Evolutionary conservation across 1,140 invertebrate genomes (phyloP), one percentile per base, ranked within the genome.

Genomic region (Drosophila busckii): DNA sequence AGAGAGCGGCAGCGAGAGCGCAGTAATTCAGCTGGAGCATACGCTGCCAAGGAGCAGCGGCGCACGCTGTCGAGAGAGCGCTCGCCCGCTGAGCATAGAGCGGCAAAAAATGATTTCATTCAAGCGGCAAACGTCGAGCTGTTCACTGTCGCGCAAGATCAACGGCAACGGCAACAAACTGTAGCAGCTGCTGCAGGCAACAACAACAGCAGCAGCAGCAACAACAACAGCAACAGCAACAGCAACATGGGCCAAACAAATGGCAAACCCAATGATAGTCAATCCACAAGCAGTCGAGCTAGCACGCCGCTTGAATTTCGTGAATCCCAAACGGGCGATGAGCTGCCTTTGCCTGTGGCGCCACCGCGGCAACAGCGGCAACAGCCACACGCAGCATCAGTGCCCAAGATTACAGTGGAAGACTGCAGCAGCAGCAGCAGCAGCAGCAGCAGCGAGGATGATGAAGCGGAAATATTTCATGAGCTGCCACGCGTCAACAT

Each of bases 71-170:
- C 16, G 25, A 44, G 59, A 41, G 41, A 52, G 17, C 19, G 29
- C 50, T 46, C 20, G 20, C 34, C 31, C 45, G 29, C 46, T 42
- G 40, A 35, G 54, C 44, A 16, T 20, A 50, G 41, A 23, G 22
- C 19, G 6, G 42, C 29, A 28, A 23, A 28, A 45, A 29, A 12
- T 38, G 45, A 62, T 50, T 68, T 80, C 60, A 82, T 82, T 82
- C 75, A 82, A 66, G 75, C 75, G 75, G 75, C 65, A 82, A 82
- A 65, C 75, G 69, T 82, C 54, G 75, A 70, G 44, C 69, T 50
- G 54, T 37, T 50, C 66, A 69, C 69, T 53, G 55, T 42, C 49
- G 46, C 62, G 52, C 61, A 63, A 70, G 55, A 69, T 45, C 46
- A 58, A 10, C 63, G 55, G 50, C 66, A 65, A 69, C 64, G 70